phyloP scores from a whole-genome alignment of 2,888 invertebrate genomes.

The Leptinotarsa tumamoca region DNA sequence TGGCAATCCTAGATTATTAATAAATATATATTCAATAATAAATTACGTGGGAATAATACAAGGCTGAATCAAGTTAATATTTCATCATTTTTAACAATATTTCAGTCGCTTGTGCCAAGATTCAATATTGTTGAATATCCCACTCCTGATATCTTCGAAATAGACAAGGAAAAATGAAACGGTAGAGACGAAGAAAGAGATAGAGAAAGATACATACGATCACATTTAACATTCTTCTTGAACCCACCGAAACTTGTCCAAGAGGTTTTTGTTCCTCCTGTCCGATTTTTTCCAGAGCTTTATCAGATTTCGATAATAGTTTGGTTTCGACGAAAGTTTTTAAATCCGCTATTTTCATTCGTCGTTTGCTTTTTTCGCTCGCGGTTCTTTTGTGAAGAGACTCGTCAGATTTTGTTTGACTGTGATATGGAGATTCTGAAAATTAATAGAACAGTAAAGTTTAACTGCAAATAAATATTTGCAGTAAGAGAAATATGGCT shows the following conservation, averaged over 20 bases:
- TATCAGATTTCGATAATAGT: constrained; percentile 90
- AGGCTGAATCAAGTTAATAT: neutral
- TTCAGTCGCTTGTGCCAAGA: neutral
- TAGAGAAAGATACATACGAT: constrained; percentile 59
- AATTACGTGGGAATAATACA: neutral
- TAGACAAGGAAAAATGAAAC: constrained; percentile 23
- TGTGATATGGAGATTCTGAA: constrained; percentile 67
- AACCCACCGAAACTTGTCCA: constrained; percentile 76
- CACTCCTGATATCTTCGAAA: neutral
- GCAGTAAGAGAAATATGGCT: too few species aligned
- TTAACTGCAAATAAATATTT: too few species aligned
- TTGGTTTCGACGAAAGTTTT: constrained; percentile 94
- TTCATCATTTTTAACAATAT: too few species aligned
- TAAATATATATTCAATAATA: constrained; percentile 10
- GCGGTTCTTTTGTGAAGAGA: constrained; percentile 73
- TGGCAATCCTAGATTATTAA: constrained; percentile 77
- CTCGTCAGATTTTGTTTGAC: constrained; percentile 65
- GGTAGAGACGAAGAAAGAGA: constrained; percentile 41
- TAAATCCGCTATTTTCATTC: constrained; percentile 90
- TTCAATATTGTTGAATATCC: neutral
- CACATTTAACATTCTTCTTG: constrained; percentile 61
- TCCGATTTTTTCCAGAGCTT: constrained; percentile 89
- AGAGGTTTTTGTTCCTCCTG: constrained; percentile 75
- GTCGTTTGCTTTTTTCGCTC: constrained; percentile 78
- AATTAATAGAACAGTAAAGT: constrained; percentile 15